phyloP scores from a whole-genome alignment of 2,888 invertebrate species.

The Pharmacophagus antenor region DNA sequence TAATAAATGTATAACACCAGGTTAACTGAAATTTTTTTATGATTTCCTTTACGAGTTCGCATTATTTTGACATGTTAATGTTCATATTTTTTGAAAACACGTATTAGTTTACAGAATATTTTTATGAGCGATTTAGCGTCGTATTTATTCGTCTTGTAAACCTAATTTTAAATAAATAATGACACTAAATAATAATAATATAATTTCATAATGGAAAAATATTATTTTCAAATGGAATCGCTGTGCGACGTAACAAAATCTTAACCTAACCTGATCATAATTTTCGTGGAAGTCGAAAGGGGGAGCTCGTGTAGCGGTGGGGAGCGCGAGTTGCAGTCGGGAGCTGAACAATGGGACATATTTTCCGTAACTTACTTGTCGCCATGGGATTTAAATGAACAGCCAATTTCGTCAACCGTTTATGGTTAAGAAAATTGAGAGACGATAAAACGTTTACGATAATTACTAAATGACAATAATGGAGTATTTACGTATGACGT shows the following conservation, averaged over 20 bases:
- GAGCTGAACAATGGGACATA: slow-evolving; percentile 59
- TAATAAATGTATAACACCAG: too few relatives aligned
- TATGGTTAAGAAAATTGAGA: slow-evolving; percentile 17
- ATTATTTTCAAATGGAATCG: slow-evolving; percentile 19
- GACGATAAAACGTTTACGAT: slow-evolving; percentile 4
- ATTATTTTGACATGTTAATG: too few relatives aligned
- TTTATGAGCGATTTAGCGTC: too few relatives aligned
- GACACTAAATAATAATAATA: too few relatives aligned
- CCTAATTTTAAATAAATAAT: too few relatives aligned
- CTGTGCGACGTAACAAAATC: slow-evolving; percentile 22
- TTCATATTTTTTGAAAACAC: too few relatives aligned
- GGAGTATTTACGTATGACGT: not conserved
- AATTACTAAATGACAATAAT: not conserved
- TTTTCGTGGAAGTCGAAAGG: slow-evolving; percentile 55
- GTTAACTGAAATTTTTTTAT: too few relatives aligned
- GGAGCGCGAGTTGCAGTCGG: slow-evolving; percentile 60
- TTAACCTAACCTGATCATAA: slow-evolving; percentile 53
- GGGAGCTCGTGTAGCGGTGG: slow-evolving; percentile 48
- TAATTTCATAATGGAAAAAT: too few relatives aligned
- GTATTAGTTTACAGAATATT: too few relatives aligned
- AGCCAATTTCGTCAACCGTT: slow-evolving; percentile 43
- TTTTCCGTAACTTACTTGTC: slow-evolving; percentile 55
- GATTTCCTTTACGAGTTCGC: too few relatives aligned
- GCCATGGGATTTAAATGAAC: slow-evolving; percentile 46
- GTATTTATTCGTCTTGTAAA: too few relatives aligned